Base-by-base conservation (phyloP, 2,797 vertebrate genomes). In the Danio choprae region DNA sequence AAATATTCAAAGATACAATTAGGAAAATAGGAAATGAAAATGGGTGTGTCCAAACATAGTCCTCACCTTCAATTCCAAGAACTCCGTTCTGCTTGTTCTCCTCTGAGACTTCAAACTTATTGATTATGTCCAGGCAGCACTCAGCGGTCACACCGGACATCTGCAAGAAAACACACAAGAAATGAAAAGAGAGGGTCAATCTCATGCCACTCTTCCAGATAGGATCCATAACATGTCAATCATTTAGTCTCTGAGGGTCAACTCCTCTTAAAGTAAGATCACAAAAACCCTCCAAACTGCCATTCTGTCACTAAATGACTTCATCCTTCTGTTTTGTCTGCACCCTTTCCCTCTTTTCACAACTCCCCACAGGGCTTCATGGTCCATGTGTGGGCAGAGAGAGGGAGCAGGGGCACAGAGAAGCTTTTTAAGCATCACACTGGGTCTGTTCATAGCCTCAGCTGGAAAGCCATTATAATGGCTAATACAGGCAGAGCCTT, bases 21-120 rank as follows among this genome's bases (percentile, higher is more conserved):
- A 16, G 12, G 15, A 18, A 6, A 48, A 18, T 4, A 0, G n/a
- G 5, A 59, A 22, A 53, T 41, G 43, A 48, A 53, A 50, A 36
- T 10, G 20, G 9, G 40, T 40, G 12, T 29, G 18, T 58, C 44
- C 16, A 53, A 64, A 56, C 20, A 63, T 8, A 67, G 15, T 36
- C 41, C 38, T 67, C 56, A 98, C 98, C 98, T 93, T 99, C 98
- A 83, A 99, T 96, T 68, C 98, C 97, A 88, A 99, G 91, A 79
- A 98, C 84, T 6, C 94, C 94, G 79, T 92, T 95, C 70, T 91
- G 91, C 90, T 97, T 98, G 90, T 98, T 97, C 90, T 99, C 97
- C 73, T 97, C 95, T 0, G 95, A 96, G 75, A 95, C 88, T 87
- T 99, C 98, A 89, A 99, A 99, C 88, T 97, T 98, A 87, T 94